These are phyloP conservation scores for Cataglyphis albicans DNA, from an alignment of 2,888 invertebrate genomes.

Conservation along the genomic window DNA sequence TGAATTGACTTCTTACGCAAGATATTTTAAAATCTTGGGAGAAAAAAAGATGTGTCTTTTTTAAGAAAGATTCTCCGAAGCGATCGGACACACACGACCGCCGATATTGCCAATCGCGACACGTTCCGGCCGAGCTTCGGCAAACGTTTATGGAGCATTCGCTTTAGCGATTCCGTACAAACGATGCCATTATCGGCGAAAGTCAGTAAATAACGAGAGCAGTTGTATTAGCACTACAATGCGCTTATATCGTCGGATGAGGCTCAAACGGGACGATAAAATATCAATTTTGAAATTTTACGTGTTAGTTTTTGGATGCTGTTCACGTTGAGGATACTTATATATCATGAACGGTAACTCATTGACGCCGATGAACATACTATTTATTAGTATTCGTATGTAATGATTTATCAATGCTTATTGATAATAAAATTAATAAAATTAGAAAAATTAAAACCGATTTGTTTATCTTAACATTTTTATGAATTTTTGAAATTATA, in stretches of 20 bases:
- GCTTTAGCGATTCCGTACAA: constrained; percentile 33
- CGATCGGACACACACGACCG: background rate
- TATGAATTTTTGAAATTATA: background rate
- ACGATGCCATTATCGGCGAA: constrained; percentile 44
- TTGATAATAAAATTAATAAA: background rate
- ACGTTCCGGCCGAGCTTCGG: constrained; percentile 20
- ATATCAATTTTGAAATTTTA: constrained; percentile 38
- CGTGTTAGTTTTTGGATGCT: constrained; percentile 47
- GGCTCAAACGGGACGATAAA: constrained; percentile 42
- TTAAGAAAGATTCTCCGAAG: background rate
- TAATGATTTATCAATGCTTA: constrained; percentile 14
- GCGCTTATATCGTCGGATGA: constrained; percentile 13
- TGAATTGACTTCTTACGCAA: background rate
- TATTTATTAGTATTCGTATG: background rate
- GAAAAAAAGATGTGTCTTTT: background rate
- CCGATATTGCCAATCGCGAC: constrained; percentile 39
- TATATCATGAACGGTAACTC: constrained; percentile 5
- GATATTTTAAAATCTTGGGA: background rate
- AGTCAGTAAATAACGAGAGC: constrained; percentile 57
- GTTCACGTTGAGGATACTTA: constrained; percentile 42
- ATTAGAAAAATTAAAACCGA: constrained; percentile 7
- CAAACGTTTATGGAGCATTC: constrained; percentile 47
- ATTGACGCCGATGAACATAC: background rate
- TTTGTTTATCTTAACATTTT: background rate
- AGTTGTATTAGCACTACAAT: constrained; percentile 28